Conservation (phyloP, 2,888 invertebrate genomes). For the Agrotis ipsilon region DNA sequence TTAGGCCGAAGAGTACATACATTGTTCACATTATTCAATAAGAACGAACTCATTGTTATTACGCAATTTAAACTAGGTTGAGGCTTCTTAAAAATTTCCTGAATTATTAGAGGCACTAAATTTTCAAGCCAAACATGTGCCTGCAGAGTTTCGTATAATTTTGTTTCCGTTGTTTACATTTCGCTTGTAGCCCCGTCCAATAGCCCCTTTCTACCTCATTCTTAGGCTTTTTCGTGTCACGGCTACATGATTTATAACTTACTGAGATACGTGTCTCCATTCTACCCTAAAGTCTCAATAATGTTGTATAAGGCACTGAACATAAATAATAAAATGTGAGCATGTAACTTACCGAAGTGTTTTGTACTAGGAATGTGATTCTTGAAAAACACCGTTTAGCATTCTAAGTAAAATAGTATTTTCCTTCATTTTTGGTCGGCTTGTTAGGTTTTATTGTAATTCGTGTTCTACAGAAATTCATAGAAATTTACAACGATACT, state of each 20-base stretch:
- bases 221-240: constrained; percentile 58
- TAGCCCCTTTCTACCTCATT: constrained; percentile 48
- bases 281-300: constrained; percentile 52
- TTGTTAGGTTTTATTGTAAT: constrained; percentile 48
- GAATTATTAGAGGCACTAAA: constrained; percentile 19
- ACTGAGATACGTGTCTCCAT: constrained; percentile 59
- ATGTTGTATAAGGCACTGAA: constrained; percentile 43
- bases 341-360: constrained; percentile 17
- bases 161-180: constrained; percentile 58
- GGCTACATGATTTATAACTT: constrained; percentile 63
- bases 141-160: constrained; percentile 50
- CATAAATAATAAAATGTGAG: constrained; percentile 58
- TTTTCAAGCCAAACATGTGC: constrained; percentile 31
- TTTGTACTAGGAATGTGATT: constrained; percentile 26
- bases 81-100: constrained; percentile 2
- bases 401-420: constrained; percentile 22
- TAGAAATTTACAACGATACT: constrained; percentile 52
- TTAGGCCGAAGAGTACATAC: neutral
- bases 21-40: neutral
- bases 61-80: neutral
- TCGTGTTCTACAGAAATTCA: constrained; percentile 49
- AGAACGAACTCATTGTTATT: neutral
- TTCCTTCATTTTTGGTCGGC: constrained; percentile 34
- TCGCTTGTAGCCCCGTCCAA: constrained; percentile 38
- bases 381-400: constrained; percentile 30